These are phyloP conservation scores for Hydropsyche betteni DNA, from an alignment of 2,888 invertebrate genomes.

Conservation along the genomic window DNA sequence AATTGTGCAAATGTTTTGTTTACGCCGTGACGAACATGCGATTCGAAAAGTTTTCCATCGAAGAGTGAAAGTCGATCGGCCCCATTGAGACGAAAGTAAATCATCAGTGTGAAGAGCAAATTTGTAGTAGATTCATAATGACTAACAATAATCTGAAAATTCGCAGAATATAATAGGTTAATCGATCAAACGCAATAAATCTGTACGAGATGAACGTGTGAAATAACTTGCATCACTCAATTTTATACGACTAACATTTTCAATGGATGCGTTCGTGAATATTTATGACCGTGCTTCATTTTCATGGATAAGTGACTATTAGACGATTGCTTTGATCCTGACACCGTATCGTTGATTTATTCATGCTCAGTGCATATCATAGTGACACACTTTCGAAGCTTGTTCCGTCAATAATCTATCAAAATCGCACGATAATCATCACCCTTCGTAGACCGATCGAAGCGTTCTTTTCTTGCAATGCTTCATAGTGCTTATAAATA, in stretches of 20 bases:
- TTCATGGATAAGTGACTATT: conserved; percentile 10
- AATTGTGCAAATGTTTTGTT: neutral
- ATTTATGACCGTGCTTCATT: conserved; percentile 19
- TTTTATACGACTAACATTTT: neutral
- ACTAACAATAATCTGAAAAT: no score
- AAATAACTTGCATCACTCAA: no score
- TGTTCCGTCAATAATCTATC: conserved; percentile 15
- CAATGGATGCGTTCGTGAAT: conserved; percentile 7
- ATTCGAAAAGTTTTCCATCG: neutral
- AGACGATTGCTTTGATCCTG: conserved; percentile 23
- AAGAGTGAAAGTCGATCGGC: conserved; percentile 6
- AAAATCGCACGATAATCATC: no score
- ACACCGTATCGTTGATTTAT: conserved; percentile 21
- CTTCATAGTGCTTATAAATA: no score
- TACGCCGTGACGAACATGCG: neutral
- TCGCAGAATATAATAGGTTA: no score
- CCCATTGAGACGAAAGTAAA: neutral
- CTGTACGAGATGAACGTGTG: no score
- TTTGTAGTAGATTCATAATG: neutral
- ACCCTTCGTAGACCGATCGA: no score
- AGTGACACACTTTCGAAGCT: conserved; percentile 1
- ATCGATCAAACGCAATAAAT: no score
- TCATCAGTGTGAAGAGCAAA: neutral
- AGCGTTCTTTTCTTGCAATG: no score
- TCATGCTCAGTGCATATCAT: no score